Conservation (phyloP, 2,888 invertebrate species). For the Homarus gammarus region DNA sequence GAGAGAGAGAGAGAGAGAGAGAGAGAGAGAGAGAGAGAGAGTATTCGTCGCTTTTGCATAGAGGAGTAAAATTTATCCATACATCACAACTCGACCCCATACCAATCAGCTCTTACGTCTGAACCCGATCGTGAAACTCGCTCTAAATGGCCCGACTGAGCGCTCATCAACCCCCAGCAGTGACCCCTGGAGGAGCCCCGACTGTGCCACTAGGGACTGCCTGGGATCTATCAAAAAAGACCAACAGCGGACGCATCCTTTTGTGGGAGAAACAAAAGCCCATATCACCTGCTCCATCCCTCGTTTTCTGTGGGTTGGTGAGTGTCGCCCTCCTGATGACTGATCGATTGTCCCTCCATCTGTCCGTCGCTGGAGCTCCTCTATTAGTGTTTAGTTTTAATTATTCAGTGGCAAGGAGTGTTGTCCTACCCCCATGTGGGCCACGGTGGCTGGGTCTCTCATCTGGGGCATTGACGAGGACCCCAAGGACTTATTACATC, state of each 20-base stretch:
- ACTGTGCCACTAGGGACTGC: slow-evolving; percentile 19
- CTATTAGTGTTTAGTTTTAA: slow-evolving; percentile 28
- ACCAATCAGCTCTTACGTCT: slow-evolving; percentile 13
- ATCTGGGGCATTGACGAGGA: neutral
- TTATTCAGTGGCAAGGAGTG: slow-evolving; percentile 12
- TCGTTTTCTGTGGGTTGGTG: neutral
- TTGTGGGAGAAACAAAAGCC: slow-evolving; percentile 20
- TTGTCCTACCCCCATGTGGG: neutral
- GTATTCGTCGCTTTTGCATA: too few species aligned
- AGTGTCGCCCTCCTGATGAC: slow-evolving; percentile 3
- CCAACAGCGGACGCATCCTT: slow-evolving; percentile 37
- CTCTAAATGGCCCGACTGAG: slow-evolving; percentile 7
- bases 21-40: too few species aligned
- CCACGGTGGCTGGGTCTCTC: neutral
- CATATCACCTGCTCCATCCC: slow-evolving; percentile 21
- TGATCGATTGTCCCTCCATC: slow-evolving; percentile 18
- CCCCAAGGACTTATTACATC: too few species aligned
- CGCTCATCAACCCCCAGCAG: too few species aligned
- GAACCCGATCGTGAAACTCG: slow-evolving; percentile 28
- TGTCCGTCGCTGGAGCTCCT: neutral
- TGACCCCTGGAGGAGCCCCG: neutral
- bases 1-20: too few species aligned
- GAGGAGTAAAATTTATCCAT: too few species aligned
- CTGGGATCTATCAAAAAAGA: slow-evolving; percentile 20
- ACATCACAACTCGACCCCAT: too few species aligned